Base-by-base conservation (phyloP, 2,888 invertebrate species). In the Helleia helle region DNA sequence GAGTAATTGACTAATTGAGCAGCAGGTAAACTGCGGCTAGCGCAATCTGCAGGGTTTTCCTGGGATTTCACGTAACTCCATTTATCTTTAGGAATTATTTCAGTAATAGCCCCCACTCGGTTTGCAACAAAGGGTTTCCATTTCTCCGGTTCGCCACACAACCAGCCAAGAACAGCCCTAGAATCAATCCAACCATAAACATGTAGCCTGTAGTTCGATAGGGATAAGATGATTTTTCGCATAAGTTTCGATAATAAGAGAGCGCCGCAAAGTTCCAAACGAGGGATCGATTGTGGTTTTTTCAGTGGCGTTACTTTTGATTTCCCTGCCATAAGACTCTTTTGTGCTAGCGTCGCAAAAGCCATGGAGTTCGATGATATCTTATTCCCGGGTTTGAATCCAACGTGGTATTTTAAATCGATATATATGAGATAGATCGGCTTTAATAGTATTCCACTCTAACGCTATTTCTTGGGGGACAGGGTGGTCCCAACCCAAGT, bases 301-400 rank as follows among this genome's bases (percentile, higher is more conserved):
- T n/a, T 40, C 9, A 40, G 26, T 5, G 41, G 41, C n/a, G 36
- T 22, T 13, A 41, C 8, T 8, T 22, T 27, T n/a, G 36, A 9
- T 36, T 41, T 41, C n/a, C 41, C n/a, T n/a, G 34, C 9, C 17
- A 18, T 12, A 26, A 4, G 5, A 7, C 1, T 18, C 37, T 29
- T 41, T 22, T 1, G 24, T 37, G 25, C 30, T 30, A n/a, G 37
- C 29, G 17, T 38, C 41, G 14, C 41, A 18, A 15, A 41, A 41
- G 25, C 41, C 41, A 11, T 37, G 37, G 5, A 41, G 22, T 13
- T 41, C 37, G 12, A 41, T 24, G 8, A 17, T 9, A 11, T 31
- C 41, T 9, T 26, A 17, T 12, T 41, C 37, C 7, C 17, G 7
- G 1, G 36, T 39, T 24, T 29, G 14, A 8, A 41, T 14, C 40